These are phyloP conservation scores for Chelonus insularis DNA, from an alignment of 1,140 invertebrate species.

Conservation along the genomic window DNA sequence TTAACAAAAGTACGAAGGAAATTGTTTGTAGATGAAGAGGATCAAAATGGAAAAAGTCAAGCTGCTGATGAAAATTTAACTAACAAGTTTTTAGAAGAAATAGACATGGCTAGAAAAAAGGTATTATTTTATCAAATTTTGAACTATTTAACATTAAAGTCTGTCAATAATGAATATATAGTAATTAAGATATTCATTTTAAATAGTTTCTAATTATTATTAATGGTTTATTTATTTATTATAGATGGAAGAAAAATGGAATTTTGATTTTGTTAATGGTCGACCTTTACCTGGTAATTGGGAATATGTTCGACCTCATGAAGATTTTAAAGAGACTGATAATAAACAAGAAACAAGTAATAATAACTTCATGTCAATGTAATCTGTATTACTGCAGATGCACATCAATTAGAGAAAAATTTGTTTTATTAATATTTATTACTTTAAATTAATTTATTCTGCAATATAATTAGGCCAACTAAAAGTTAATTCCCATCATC, in stretches of 20 bases:
- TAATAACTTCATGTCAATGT: no score
- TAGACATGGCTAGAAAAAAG: conserved; percentile 19
- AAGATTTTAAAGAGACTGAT: conserved; percentile 36
- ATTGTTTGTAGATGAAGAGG: conserved; percentile 41
- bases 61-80: conserved; percentile 19
- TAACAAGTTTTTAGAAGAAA: conserved; percentile 36
- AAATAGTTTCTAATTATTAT: no score
- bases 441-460: no score
- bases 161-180: not conserved
- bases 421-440: no score
- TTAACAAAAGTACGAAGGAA: conserved; percentile 40
- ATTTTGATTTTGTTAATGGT: conserved; percentile 53
- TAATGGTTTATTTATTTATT: no score
- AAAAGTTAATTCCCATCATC: no score
- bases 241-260: conserved; percentile 50
- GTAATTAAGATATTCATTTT: no score
- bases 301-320: conserved; percentile 44
- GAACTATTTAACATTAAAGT: not conserved
- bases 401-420: no score
- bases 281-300: conserved; percentile 45
- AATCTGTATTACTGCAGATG: no score
- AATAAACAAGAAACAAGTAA: no score
- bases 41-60: conserved; percentile 7
- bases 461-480: no score
- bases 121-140: conserved; percentile 8